Percentiles rank a stretch among this genome's conserved stretches.
Evolutionary conservation across 2,113 vertebrate species (phyloP).

Genomic region (Gavia stellata): DNA sequence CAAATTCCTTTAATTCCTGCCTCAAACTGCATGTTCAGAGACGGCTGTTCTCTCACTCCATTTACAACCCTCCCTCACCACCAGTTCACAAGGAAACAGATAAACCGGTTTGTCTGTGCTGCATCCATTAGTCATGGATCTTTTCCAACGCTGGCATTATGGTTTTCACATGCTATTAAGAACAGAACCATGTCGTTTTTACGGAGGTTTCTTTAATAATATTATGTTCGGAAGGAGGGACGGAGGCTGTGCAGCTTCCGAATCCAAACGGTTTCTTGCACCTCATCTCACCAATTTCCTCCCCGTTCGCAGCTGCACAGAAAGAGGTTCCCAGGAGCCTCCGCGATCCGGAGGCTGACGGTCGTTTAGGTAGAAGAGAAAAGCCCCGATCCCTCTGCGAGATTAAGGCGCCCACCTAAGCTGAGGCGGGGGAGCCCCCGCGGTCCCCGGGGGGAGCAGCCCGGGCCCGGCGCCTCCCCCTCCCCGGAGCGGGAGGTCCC

Average conservation of each 20-base stretch:
- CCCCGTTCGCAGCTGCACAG: background rate
- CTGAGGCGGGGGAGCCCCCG: background rate
- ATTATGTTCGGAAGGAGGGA: background rate
- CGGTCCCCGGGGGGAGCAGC: background rate
- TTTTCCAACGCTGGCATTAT: background rate
- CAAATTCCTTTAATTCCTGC: constrained; percentile 66
- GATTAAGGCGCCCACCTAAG: background rate
- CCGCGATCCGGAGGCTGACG: background rate
- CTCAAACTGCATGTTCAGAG: constrained; percentile 2
- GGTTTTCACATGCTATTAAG: background rate
- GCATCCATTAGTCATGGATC: background rate
- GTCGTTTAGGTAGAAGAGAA: background rate
- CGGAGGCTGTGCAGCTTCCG: background rate
- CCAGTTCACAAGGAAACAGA: background rate
- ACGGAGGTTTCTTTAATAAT: background rate
- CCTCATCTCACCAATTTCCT: background rate
- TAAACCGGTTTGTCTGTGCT: constrained; percentile 2
- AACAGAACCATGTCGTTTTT: background rate
- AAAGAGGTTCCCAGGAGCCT: background rate
- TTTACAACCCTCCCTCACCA: background rate
- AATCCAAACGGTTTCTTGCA: background rate
- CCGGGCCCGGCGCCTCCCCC: background rate
- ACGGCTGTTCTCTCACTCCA: background rate
- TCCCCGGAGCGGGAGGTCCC: background rate
- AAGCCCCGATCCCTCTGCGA: background rate